Evolutionary conservation across 2,113 vertebrate genomes (phyloP).

Genomic region (Bothrops jararaca): DNA sequence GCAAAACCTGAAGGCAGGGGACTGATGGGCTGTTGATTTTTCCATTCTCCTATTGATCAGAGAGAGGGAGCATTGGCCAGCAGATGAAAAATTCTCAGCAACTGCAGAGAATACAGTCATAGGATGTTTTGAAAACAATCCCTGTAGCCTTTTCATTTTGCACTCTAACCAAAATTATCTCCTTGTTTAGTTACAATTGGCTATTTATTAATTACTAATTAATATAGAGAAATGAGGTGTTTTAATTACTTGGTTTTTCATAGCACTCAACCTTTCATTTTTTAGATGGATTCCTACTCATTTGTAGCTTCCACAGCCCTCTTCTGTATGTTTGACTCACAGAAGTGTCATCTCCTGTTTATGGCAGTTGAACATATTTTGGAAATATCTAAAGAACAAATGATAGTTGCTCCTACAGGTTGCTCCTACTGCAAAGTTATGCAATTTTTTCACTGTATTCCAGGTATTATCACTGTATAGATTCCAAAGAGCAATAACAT

Average conservation of each 20-base stretch:
- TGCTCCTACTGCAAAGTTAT: not conserved
- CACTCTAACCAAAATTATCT: not conserved
- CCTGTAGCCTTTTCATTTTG: not conserved
- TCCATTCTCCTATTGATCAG: not conserved
- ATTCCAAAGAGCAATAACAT: not conserved
- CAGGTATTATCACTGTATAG: not conserved
- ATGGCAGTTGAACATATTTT: not conserved
- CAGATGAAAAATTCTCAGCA: not conserved
- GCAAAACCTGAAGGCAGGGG: not conserved
- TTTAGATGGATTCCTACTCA: not conserved
- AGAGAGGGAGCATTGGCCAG: not conserved
- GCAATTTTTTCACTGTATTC: not conserved
- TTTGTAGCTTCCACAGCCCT: not conserved
- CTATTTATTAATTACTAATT: not conserved
- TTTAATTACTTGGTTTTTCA: not conserved
- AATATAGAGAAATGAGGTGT: not conserved
- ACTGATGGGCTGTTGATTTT: not conserved
- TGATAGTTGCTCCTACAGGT: not conserved
- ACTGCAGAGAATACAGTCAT: not conserved
- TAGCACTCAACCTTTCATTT: not conserved
- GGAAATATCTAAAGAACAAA: not conserved
- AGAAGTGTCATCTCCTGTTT: not conserved
- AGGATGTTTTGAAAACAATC: not conserved
- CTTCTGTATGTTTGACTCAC: not conserved
- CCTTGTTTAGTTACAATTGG: not conserved